Conservation (phyloP, 1,140 invertebrate genomes). For the Elymnias hypermnestra region DNA sequence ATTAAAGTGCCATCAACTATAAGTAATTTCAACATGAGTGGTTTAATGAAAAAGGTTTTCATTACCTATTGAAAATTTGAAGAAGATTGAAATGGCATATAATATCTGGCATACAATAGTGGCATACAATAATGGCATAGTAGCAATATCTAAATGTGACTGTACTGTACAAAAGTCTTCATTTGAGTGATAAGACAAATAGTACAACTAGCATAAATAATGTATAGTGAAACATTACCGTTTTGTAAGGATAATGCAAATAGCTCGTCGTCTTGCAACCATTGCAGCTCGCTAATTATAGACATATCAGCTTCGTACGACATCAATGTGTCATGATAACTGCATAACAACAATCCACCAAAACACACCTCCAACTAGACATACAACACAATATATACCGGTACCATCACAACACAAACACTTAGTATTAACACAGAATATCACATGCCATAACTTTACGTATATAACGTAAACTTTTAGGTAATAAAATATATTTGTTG, state of each 20-base stretch:
- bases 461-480: background rate
- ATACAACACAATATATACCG: background rate
- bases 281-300: conserved; percentile 70
- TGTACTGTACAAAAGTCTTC: background rate
- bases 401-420: background rate
- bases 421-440: background rate
- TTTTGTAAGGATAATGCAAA: conserved; percentile 68
- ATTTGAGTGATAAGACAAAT: background rate
- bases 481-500: conserved; percentile 33
- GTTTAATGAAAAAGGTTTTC: no score
- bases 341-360: conserved; percentile 50
- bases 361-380: conserved; percentile 9
- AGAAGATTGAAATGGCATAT: no score
- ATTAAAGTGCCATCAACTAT: no score
- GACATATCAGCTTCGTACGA: conserved; percentile 70
- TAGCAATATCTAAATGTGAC: no score
- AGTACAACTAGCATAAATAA: no score
- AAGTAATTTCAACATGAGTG: no score
- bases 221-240: conserved; percentile 53
- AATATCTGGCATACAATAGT: no score
- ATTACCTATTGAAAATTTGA: no score
- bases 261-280: conserved; percentile 68
- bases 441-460: background rate
- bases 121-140: no score
- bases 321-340: conserved; percentile 67